Conservation (phyloP, 2,797 vertebrate genomes). For the Helicolenus hilgendorfi region DNA sequence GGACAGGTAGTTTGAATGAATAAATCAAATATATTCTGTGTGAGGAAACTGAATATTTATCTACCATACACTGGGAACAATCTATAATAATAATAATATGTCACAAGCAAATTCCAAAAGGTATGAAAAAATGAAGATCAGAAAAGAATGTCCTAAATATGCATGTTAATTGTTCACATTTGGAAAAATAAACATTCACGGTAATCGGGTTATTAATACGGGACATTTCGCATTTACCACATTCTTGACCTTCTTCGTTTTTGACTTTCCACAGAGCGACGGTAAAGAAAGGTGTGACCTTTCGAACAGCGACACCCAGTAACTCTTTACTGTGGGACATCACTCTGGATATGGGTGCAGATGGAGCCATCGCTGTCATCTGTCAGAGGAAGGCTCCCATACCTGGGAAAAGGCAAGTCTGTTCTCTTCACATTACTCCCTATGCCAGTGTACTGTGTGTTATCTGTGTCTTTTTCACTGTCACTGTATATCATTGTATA, state of each 20-base stretch:
- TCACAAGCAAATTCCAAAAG: background rate
- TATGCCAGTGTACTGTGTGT: background rate
- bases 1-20: background rate
- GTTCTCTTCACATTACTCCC: background rate
- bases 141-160: background rate
- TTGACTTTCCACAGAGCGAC: conserved; percentile 90
- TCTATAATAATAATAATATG: background rate
- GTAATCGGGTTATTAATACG: background rate
- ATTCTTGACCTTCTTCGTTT: conserved; percentile 60
- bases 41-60: background rate
- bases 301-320: conserved; percentile 92
- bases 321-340: conserved; percentile 94
- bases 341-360: conserved; percentile 87
- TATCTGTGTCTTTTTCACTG: background rate
- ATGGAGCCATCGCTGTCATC: conserved; percentile 89
- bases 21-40: background rate
- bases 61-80: background rate
- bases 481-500: background rate
- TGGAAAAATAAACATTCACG: background rate
- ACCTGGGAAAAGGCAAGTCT: conserved; percentile 89
- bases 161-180: background rate
- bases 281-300: conserved; percentile 93
- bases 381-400: conserved; percentile 91
- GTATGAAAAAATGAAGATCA: background rate
- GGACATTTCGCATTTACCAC: conserved; percentile 9